phyloP scores from a whole-genome alignment of 2,113 vertebrate species.

The Osmerus mordax region DNA sequence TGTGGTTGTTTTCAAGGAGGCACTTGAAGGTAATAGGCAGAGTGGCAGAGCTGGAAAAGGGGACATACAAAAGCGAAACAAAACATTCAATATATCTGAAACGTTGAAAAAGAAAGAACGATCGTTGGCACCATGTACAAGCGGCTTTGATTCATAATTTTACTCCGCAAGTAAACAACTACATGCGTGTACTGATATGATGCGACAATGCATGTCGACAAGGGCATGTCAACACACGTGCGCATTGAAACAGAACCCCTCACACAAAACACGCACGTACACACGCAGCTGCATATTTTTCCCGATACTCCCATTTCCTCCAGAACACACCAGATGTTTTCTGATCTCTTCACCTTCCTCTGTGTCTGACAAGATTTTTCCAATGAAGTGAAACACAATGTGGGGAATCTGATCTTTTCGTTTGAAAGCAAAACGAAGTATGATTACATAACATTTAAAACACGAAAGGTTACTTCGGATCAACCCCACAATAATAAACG shows the following conservation, averaged over 20 bases:
- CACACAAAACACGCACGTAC: neutral
- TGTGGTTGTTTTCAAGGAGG: constrained; percentile 96
- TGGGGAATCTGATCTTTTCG: constrained; percentile 4
- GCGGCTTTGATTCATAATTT: too few species aligned
- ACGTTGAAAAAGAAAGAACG: neutral
- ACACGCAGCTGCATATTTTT: constrained; percentile 7
- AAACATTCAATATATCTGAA: neutral
- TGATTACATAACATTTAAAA: too few species aligned
- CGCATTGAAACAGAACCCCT: too few species aligned
- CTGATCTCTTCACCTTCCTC: constrained; percentile 31
- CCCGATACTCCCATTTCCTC: constrained; percentile 12
- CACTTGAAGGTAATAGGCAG: constrained; percentile 99
- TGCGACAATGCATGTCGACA: neutral
- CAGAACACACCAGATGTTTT: constrained; percentile 36
- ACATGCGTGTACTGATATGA: too few species aligned
- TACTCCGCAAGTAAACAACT: too few species aligned
- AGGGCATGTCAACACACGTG: too few species aligned
- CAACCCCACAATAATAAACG: too few species aligned
- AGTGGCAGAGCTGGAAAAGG: constrained; percentile 84
- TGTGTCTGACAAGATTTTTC: constrained; percentile 10
- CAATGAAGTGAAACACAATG: constrained; percentile 8
- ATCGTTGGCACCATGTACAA: neutral
- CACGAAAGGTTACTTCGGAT: too few species aligned
- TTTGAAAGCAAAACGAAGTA: too few species aligned
- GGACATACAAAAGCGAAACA: neutral